phyloP scores from a whole-genome alignment of 2,888 invertebrate genomes.

The Microchrysa polita region DNA sequence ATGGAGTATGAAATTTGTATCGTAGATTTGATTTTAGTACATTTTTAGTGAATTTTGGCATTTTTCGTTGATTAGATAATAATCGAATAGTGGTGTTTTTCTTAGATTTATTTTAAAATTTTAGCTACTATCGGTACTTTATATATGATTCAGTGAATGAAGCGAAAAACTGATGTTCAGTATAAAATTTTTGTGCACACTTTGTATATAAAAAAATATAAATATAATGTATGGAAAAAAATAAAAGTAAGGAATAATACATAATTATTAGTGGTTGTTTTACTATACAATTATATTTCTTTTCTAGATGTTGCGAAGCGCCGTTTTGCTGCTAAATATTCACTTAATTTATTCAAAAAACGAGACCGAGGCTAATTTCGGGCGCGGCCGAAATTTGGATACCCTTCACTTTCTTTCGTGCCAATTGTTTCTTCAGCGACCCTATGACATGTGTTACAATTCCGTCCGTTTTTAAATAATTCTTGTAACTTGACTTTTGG shows the following conservation, averaged over 20 bases:
- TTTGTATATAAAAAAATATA: conserved; percentile 41
- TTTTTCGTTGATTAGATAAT: background rate
- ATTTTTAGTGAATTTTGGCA: background rate
- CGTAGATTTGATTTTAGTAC: background rate
- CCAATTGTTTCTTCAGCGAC: too few species aligned
- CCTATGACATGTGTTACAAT: too few species aligned
- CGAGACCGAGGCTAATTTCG: too few species aligned
- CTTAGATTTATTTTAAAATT: background rate
- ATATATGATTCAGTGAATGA: background rate
- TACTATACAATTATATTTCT: too few species aligned
- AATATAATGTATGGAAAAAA: conserved; percentile 37
- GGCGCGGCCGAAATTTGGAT: too few species aligned
- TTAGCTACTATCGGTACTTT: background rate
- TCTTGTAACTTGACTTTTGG: too few species aligned
- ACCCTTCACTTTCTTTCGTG: too few species aligned
- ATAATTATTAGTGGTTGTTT: conserved; percentile 5
- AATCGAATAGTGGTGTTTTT: background rate
- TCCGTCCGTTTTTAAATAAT: too few species aligned
- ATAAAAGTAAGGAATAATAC: conserved; percentile 31
- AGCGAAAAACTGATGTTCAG: conserved; percentile 26
- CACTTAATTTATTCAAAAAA: too few species aligned
- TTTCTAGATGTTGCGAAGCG: too few species aligned
- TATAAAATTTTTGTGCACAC: conserved; percentile 37
- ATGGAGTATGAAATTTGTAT: background rate
- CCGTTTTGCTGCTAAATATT: too few species aligned